These are phyloP conservation scores for Plagiodera versicolora DNA, from an alignment of 2,888 invertebrate species.

Conservation along the genomic window DNA sequence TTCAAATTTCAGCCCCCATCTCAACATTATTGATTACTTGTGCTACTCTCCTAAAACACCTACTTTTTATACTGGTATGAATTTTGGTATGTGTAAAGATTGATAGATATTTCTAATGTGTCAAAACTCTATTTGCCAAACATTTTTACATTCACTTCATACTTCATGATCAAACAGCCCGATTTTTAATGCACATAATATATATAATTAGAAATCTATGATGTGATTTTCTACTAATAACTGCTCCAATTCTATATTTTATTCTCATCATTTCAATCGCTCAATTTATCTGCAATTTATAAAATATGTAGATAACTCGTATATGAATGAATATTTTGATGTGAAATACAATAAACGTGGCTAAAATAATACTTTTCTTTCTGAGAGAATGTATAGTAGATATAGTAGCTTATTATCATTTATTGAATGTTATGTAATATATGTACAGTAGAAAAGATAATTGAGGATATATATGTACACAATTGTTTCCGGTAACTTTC, in stretches of 20 bases:
- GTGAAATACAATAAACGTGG: neutral
- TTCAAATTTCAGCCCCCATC: too few species aligned
- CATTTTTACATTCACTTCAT: conserved; percentile 8
- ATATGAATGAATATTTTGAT: neutral
- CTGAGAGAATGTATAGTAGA: neutral
- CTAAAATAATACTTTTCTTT: neutral
- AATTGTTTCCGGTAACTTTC: neutral
- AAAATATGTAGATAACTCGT: neutral
- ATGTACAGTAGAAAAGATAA: neutral
- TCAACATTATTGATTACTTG: too few species aligned
- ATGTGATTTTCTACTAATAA: neutral
- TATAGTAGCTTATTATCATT: neutral
- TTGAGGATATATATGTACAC: neutral
- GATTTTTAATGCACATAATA: neutral
- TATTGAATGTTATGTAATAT: neutral
- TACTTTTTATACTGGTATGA: too few species aligned
- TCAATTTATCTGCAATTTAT: neutral
- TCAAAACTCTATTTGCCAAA: neutral
- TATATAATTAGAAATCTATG: too few species aligned
- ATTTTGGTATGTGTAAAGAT: too few species aligned
- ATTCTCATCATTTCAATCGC: neutral
- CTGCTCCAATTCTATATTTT: too few species aligned
- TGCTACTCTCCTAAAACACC: too few species aligned
- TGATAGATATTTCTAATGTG: neutral
- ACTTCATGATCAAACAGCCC: neutral